Conservation (phyloP, 2,113 vertebrate genomes). For the Corythornis cristatus region DNA sequence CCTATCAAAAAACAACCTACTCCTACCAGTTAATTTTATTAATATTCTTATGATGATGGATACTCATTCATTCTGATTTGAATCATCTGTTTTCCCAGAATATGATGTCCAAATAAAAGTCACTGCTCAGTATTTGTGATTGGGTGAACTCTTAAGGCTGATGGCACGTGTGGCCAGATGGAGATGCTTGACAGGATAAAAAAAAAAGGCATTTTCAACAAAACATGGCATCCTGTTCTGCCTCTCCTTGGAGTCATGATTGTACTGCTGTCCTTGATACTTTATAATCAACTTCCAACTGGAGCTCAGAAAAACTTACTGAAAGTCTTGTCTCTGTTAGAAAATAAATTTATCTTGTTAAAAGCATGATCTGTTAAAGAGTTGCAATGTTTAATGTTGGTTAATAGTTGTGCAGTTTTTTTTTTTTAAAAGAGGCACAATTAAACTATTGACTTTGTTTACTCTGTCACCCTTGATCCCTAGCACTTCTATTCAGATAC, state of each 20-base stretch:
- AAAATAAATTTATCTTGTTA: conserved; percentile 92
- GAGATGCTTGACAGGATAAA: conserved; percentile 22
- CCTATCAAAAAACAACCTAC: conserved; percentile 10
- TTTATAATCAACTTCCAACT: conserved; percentile 80
- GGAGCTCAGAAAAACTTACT: conserved; percentile 90
- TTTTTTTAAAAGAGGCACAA: conserved; percentile 83
- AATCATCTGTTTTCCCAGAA: not conserved
- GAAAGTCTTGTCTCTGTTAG: conserved; percentile 94
- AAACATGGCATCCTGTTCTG: conserved; percentile 66
- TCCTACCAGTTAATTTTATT: conserved; percentile 7
- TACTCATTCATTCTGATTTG: conserved; percentile 10
- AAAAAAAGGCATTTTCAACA: conserved; percentile 36
- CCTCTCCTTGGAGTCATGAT: conserved; percentile 68
- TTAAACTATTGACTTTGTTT: conserved; percentile 77
- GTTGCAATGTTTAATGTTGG: conserved; percentile 92
- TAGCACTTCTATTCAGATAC: conserved; percentile 81
- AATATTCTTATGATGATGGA: conserved; percentile 10
- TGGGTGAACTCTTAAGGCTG: conserved; percentile 58
- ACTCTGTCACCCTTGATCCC: conserved; percentile 77
- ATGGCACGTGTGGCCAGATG: conserved; percentile 4
- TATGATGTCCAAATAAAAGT: not conserved
- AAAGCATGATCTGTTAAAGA: conserved; percentile 92
- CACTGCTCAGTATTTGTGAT: conserved; percentile 49
- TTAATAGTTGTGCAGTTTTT: conserved; percentile 92
- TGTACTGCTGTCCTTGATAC: conserved; percentile 74